phyloP scores from a whole-genome alignment of 2,888 invertebrate genomes.

The Tetragonisca angustula region DNA sequence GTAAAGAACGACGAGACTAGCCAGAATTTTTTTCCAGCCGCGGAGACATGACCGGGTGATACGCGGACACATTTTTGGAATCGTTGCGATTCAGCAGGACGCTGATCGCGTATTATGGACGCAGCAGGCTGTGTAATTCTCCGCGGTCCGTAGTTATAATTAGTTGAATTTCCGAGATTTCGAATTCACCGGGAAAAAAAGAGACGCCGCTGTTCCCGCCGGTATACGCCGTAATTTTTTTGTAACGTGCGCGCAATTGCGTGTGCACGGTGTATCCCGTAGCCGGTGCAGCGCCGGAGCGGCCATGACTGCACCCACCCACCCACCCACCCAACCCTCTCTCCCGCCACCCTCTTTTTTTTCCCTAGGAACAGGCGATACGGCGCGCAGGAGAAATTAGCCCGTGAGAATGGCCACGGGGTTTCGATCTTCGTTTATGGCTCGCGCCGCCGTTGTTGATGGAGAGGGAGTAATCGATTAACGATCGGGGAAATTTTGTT shows the following conservation, averaged over 20 bases:
- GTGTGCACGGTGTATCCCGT: conserved; percentile 41
- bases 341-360: not conserved
- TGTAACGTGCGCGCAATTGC: conserved; percentile 57
- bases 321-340: not conserved
- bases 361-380: not conserved
- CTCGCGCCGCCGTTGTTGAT: not conserved
- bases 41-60: not conserved
- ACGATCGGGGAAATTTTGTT: conserved; percentile 18
- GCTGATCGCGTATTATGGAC: conserved; percentile 28
- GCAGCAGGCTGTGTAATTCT: conserved; percentile 45
- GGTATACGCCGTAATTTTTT: conserved; percentile 52
- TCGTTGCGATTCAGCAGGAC: conserved; percentile 22
- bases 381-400: conserved; percentile 12
- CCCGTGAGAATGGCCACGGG: conserved; percentile 5
- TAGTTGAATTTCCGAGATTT: conserved; percentile 53
- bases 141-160: conserved; percentile 44
- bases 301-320: conserved; percentile 21
- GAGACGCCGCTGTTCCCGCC: conserved; percentile 28
- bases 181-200: conserved; percentile 38
- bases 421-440: conserved; percentile 26
- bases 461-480: conserved; percentile 13
- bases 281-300: conserved; percentile 7
- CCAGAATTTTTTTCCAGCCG: not conserved
- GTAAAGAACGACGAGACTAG: not conserved
- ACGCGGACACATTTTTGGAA: conserved; percentile 26